Conservation (phyloP, 2,113 vertebrate genomes). For the Coptodon bakossiorum region DNA sequence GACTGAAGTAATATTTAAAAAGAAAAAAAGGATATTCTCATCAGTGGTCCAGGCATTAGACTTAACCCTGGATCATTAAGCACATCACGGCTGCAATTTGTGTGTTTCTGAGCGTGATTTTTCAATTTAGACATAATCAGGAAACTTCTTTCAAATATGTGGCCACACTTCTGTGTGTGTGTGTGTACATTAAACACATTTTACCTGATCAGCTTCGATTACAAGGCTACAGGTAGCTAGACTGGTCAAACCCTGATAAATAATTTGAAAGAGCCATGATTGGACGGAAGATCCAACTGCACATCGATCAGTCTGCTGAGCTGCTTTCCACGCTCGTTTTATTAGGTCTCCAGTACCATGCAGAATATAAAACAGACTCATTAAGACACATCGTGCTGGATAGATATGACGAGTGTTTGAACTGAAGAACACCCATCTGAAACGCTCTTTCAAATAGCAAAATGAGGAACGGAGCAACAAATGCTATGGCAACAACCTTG, state of each 20-base stretch:
- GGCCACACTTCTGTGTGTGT: background rate
- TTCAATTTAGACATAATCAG: background rate
- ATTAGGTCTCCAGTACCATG: background rate
- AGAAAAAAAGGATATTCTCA: background rate
- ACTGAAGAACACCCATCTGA: background rate
- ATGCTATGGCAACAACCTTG: conserved; percentile 47
- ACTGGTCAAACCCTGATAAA: conserved; percentile 26
- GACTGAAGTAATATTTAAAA: background rate
- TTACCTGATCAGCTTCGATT: background rate
- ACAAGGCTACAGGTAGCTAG: background rate
- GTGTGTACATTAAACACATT: background rate
- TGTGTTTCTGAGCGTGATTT: background rate
- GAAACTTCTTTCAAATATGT: background rate
- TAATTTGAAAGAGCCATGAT: background rate
- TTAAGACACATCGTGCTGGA: background rate
- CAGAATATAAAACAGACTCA: background rate
- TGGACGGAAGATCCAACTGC: background rate
- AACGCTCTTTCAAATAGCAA: background rate
- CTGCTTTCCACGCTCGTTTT: background rate
- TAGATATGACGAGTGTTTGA: background rate
- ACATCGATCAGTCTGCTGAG: background rate
- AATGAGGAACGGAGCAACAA: background rate
- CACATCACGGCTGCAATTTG: background rate
- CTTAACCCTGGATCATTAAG: background rate
- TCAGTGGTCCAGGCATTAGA: background rate